Base-by-base conservation (phyloP, 2,888 invertebrate species). In the Temnothorax rugatulus region DNA sequence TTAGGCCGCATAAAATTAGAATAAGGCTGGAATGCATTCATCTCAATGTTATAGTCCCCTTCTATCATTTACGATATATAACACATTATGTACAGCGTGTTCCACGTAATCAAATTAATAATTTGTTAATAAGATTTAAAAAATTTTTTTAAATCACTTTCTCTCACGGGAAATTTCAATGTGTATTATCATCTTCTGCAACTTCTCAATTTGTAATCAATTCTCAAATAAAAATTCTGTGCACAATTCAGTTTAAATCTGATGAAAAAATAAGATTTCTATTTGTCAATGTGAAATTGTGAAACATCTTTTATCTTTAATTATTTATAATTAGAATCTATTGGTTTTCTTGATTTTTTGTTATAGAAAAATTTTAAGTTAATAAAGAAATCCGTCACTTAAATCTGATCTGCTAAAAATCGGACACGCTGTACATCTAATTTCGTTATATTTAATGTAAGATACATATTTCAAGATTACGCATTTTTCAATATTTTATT, bases 11-110 rank as follows among this genome's bases (percentile, higher is more conserved):
- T 68, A 79, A 87, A 89, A 89, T 89, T 88, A 79, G 89, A 86
- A 90, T 89, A 87, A 88, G 89, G 34, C 73, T 84, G 83, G 88
- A 87, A 90, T 87, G 87, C 79, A 75, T 64, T 57, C 50, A 61
- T 71, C 21, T 50, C 50, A n/a, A 61, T 50, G 21, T 18, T 5
- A 34, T n/a, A 81, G 38, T 25, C 44, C 29, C 41, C 41, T 21
- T 54, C 34, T 82, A 63, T 69, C 50, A 15, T 54, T 61, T 52
- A 44, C 34, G 25, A 66, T 79, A 59, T 34, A 59, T 15, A 44
- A 38, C 18, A 59, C 21, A 29, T 44, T 13, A 18, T 15, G 21
- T 47, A 11, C 7, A 47, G 34, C 18, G 8, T 69, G 18, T 79
- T 5, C 8, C 34, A 21, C 41, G 66, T 21, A 8, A 47, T 59